Base-by-base conservation (phyloP, 2,797 vertebrate genomes). In the Anguilla anguilla region DNA sequence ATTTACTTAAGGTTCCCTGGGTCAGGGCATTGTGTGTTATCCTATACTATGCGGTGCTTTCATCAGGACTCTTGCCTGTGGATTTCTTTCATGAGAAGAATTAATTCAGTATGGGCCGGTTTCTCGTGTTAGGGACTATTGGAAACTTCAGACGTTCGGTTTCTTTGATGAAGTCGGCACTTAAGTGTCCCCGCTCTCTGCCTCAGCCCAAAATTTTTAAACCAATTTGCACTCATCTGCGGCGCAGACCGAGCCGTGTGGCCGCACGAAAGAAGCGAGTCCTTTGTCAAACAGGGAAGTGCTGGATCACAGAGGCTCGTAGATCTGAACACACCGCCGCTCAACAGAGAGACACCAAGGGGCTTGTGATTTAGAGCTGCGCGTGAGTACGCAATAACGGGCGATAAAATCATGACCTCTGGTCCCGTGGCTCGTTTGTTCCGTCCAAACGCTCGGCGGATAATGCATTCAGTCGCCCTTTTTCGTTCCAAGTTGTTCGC, bases 401-500 rank as follows among this genome's bases (percentile, higher is more conserved):
- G 86, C 55, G 15, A 53, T 84, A 57, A 83, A 87, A 84, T 49
- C 2, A 13, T n/a, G 25, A 53, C 82, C 64, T 72, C 64, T 15
- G 46, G 46, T 61, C 49, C 43, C 46, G 10, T 25, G 64, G 86
- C 43, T 74, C 64, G 46, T 77, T 83, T 10, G 61, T 69, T 51
- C 81, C 49, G 0, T 43, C 10, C 94, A 95, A 95, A 94, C 92
- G 91, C 92, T 72, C 74, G 89, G 90, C 88, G 89, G 89, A 91
- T 95, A 95, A 96, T 94, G 91, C 92, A 94, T 96, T 93, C 92
- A 90, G 90, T 84, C 94, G 92, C 91, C 94, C 94, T 94, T 96
- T 95, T 79, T 67, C 87, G 90, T 91, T 93, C 49, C 88, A 89
- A 89, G 90, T 90, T 90, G 92, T 93, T 91, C 88, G 90, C 89